Base-by-base conservation (phyloP, 2,113 vertebrate species). In the Strix aluco region DNA sequence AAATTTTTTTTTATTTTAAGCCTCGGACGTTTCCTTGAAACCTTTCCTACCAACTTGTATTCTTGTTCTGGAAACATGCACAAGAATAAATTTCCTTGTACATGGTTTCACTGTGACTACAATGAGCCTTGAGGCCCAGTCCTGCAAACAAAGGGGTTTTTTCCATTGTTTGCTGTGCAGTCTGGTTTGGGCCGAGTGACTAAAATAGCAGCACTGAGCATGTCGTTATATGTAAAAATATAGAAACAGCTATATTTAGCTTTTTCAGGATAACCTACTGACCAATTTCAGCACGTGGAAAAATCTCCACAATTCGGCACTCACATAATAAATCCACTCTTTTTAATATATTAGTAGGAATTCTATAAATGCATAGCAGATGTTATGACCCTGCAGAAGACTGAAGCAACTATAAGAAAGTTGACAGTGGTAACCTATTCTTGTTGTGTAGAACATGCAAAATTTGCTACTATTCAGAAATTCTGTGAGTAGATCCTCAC, bases 311-410 rank as follows among this genome's bases (percentile, higher is more conserved):
- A n/a, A 36, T 74, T 92, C 61, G 8, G 29, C 30, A 62, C 61
- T 92, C 94, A 94, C 89, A 2, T 80, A 85, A 95, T 94, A 96
- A 94, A 94, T 94, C 74, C 57, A 40, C 3, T 63, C 23, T 93
- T 95, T 96, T 94, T 91, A 94, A 94, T 94, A 92, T 95, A 81
- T 95, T 66, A 69, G 54, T 72, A 92, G 58, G 63, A 94, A 75
- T 90, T 89, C 70, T 47, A 42, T 90, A 97, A 97, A 97, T 90
- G 81, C 51, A 69, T 78, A 95, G 59, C 95, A 97, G 96, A 97
- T 95, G 94, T 96, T 92, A 17, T 19, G 38, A 86, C 32, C 86
- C 78, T 85, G 13, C 62, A 70, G 54, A 71, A 82, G 51, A 92
- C 6, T 90, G 67, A 94, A 90, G 81, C 61, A 95, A 73, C 77